Base-by-base conservation (phyloP, 64 coral and sea anemone species). In the Cladopsammia gracilis region DNA sequence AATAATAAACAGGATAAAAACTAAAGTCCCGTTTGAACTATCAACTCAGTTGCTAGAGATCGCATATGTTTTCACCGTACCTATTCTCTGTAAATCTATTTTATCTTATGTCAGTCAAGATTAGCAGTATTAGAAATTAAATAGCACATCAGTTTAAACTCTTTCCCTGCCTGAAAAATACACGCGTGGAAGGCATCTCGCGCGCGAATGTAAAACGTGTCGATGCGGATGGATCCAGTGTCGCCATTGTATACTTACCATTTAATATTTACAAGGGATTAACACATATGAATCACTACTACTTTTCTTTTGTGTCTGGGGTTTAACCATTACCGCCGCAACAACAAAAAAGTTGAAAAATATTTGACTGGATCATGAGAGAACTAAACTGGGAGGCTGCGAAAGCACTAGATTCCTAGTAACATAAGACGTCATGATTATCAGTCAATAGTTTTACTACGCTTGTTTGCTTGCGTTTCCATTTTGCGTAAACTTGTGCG, bases 1-100 rank as follows among this genome's bases (percentile, higher is more conserved):
- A 50, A 67, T 14, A 6, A 23, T 52, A 20, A 50, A 50, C 19
- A 22, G 18, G 7, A 67, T 64, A 84, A 84, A 68, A 34, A 20
- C 15, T 4, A 6, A 50, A 14, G 9, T 48, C 4, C 19, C 58
- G 60, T 44, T n/a, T 68, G 20, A 50, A 48, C 59, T 18, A 11
- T 48, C 7, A 49, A 3, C 1, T 43, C 61, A 67, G 80, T 84
- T 84, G 80, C 80, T 84, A 46, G 61, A 84, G 80, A 67, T 84
- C 80, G 60, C 80, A 84, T 84, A 68, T 84, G 80, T 84, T 84
- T 82, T 68, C 16, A 62, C 60, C 4, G 20, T 66, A 7, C 10
- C 44, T 42, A 24, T 84, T 49, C 45, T 67, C 14, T 51, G 20
- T 66, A 22, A 84, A 15, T 6, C 11, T n/a, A 44, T 67, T 68